Evolutionary conservation across 2,888 invertebrate genomes (phyloP).

Genomic region (Ormyrus pomaceus): DNA sequence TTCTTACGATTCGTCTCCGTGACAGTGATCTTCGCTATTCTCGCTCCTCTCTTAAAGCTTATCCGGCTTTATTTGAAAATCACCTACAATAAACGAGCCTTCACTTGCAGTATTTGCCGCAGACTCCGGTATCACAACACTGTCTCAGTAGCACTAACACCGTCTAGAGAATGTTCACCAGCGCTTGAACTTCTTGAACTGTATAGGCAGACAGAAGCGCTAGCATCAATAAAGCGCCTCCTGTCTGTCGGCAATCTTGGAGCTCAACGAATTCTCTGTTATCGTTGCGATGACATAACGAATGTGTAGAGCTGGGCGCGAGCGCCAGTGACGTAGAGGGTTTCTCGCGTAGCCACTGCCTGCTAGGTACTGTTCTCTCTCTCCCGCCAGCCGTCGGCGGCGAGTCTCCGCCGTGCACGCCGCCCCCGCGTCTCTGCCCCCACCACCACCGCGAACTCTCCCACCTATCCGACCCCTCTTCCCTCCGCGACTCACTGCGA

Average conservation of each 20-base stretch:
- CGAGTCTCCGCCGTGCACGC: conserved; percentile 72
- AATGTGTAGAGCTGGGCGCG: conserved; percentile 16
- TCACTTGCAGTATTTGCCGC: neutral
- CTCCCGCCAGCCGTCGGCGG: conserved; percentile 55
- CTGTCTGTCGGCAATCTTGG: neutral
- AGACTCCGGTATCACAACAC: neutral
- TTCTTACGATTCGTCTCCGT: neutral
- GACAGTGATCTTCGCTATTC: neutral
- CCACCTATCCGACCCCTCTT: conserved; percentile 59
- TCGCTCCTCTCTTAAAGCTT: neutral
- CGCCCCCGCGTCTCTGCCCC: conserved; percentile 71
- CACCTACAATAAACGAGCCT: neutral
- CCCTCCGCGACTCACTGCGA: conserved; percentile 68
- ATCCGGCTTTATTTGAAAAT: neutral
- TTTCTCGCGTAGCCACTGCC: conserved; percentile 67
- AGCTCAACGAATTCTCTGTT: conserved; percentile 1
- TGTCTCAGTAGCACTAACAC: neutral
- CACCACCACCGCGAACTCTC: conserved; percentile 67
- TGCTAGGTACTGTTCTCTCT: conserved; percentile 70
- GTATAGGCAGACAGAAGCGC: neutral
- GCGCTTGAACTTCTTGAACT: neutral
- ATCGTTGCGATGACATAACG: conserved; percentile 39
- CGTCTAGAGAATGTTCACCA: neutral
- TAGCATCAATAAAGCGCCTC: neutral
- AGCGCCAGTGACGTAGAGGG: conserved; percentile 57